Percentiles rank a stretch among this genome's conserved stretches.
These are phyloP conservation scores for Gymnocypris eckloni DNA, from an alignment of 2,797 vertebrate species.

Conservation along the genomic window DNA sequence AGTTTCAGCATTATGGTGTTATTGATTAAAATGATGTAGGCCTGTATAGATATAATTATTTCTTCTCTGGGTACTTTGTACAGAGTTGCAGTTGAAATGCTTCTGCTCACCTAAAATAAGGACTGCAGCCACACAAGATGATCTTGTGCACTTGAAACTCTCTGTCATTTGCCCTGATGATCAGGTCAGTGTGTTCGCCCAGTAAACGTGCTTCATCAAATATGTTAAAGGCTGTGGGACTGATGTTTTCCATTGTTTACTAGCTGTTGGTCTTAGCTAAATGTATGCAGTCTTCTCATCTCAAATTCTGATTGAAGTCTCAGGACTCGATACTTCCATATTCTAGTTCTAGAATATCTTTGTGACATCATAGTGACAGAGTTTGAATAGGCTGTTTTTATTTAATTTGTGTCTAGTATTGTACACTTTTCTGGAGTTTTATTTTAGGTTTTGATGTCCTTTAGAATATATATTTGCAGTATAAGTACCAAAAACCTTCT, in stretches of 20 bases:
- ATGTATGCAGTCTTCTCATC: not conserved
- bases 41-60: not conserved
- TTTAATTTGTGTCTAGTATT: not conserved
- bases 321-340: not conserved
- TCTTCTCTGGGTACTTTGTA: not conserved
- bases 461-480: too few relatives aligned
- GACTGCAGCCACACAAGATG: slow-evolving; percentile 65
- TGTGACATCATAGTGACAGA: not conserved
- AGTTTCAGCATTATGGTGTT: slow-evolving; percentile 63
- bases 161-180: slow-evolving; percentile 58
- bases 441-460: too few relatives aligned
- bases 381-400: not conserved
- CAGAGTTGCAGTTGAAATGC: not conserved
- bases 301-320: not conserved
- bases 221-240: not conserved
- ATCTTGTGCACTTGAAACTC: slow-evolving; percentile 68
- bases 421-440: too few relatives aligned
- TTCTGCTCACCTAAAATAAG: slow-evolving; percentile 61
- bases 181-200: slow-evolving; percentile 61
- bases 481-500: too few relatives aligned
- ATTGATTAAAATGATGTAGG: not conserved
- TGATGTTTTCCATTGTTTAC: not conserved
- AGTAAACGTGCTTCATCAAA: slow-evolving; percentile 52
- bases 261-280: not conserved
- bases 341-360: slow-evolving; percentile 1